Conservation (phyloP, 1,140 invertebrate species). For the Drosophila burlai region DNA sequence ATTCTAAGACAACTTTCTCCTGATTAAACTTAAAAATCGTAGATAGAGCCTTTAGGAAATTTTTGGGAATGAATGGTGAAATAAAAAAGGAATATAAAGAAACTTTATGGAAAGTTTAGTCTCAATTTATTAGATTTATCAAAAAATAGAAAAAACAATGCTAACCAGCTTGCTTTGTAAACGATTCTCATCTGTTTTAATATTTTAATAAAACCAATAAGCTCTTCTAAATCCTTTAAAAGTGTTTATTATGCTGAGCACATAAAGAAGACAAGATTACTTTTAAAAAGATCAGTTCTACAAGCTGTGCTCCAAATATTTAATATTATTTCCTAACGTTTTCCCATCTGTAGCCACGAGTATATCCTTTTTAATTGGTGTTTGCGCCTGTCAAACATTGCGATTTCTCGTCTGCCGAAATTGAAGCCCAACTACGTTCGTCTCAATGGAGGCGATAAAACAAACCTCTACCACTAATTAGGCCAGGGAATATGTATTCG, state of each 20-base stretch:
- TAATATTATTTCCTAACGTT: neutral
- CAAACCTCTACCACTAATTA: conserved; percentile 45
- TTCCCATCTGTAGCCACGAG: neutral
- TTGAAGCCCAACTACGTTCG: neutral
- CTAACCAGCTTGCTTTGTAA: too few relatives aligned
- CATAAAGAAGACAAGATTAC: neutral
- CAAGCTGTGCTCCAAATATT: neutral
- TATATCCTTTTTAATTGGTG: conserved; percentile 6
- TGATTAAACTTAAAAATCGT: neutral
- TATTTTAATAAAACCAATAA: neutral
- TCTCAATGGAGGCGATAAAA: conserved; percentile 21
- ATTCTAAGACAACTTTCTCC: neutral
- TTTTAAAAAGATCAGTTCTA: neutral
- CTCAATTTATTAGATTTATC: too few relatives aligned
- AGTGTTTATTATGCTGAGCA: neutral
- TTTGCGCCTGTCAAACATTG: conserved; percentile 1
- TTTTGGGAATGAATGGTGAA: too few relatives aligned
- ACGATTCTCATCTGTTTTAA: too few relatives aligned
- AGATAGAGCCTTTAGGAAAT: too few relatives aligned
- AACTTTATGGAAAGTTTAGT: too few relatives aligned
- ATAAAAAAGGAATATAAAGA: too few relatives aligned
- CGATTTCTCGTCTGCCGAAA: conserved; percentile 6
- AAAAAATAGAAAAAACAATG: too few relatives aligned
- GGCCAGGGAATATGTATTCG: conserved; percentile 29
- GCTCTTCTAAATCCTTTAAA: neutral